Conservation (phyloP, 2,113 vertebrate genomes). For the Proteles cristata region DNA sequence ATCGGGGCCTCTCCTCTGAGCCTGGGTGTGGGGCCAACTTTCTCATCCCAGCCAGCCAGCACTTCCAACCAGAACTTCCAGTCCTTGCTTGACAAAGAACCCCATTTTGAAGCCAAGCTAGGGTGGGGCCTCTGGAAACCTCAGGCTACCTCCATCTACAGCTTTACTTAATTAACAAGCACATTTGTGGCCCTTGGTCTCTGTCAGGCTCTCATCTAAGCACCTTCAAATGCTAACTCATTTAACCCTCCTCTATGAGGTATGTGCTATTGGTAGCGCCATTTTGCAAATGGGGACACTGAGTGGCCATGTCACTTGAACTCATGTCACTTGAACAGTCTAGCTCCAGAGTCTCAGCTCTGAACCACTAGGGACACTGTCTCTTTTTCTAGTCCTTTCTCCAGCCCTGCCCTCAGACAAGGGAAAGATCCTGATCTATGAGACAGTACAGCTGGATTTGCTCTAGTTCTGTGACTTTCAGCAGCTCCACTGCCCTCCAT, state of each 20-base stretch:
- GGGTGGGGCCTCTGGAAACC: slow-evolving; percentile 65
- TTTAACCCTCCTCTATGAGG: background rate
- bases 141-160: slow-evolving; percentile 4
- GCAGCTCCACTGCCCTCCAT: background rate
- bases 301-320: background rate
- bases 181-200: background rate
- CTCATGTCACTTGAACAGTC: background rate
- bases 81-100: slow-evolving; percentile 75
- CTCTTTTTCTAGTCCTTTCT: background rate
- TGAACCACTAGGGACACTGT: background rate
- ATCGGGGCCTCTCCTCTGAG: slow-evolving; percentile 29
- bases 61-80: slow-evolving; percentile 79
- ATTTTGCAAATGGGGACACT: background rate
- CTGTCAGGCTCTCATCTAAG: background rate
- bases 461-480: background rate
- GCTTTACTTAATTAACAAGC: background rate
- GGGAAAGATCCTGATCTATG: background rate
- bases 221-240: background rate
- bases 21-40: slow-evolving; percentile 69
- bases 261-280: rapidly evolving
- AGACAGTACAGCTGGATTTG: background rate
- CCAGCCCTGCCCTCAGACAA: background rate
- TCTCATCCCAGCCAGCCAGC: background rate
- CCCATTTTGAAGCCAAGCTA: slow-evolving; percentile 69
- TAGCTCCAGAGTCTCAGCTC: background rate